Conservation (phyloP, 2,113 vertebrate genomes). For the Corythoichthys intestinalis region DNA sequence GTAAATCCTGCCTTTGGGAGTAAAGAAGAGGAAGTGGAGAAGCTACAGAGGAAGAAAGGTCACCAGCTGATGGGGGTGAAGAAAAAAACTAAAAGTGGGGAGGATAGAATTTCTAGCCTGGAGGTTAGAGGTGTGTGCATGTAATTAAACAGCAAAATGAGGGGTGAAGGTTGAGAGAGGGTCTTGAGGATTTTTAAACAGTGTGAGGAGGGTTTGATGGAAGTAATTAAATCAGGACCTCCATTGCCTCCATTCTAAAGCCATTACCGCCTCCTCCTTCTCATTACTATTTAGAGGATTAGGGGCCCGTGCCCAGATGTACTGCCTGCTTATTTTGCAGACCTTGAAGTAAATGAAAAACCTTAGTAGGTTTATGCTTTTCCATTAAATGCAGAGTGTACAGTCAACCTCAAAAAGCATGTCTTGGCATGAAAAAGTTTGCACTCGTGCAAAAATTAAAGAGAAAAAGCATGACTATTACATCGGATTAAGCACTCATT, state of each 20-base stretch:
- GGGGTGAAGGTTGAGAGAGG: slow-evolving; percentile 24
- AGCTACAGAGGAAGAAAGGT: not conserved
- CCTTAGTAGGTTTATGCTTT: slow-evolving; percentile 24
- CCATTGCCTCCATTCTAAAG: slow-evolving; percentile 36
- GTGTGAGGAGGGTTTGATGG: slow-evolving; percentile 44
- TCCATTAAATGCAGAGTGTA: slow-evolving; percentile 2
- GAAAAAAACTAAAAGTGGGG: slow-evolving; percentile 7
- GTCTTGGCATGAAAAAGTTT: not conserved
- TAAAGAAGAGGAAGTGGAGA: not conserved
- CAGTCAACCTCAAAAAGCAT: not conserved
- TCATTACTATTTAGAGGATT: slow-evolving; percentile 49
- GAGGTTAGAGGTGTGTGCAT: slow-evolving; percentile 40
- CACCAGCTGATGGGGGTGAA: slow-evolving; percentile 32
- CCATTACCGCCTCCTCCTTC: slow-evolving; percentile 45
- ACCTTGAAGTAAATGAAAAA: slow-evolving; percentile 29
- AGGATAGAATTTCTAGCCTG: slow-evolving; percentile 28
- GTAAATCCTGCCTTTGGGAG: not conserved
- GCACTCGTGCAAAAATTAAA: too few relatives aligned
- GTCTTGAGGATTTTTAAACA: slow-evolving; percentile 32
- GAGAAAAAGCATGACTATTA: not conserved
- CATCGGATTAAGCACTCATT: not conserved
- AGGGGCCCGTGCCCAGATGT: slow-evolving; percentile 29
- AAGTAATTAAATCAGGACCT: slow-evolving; percentile 62
- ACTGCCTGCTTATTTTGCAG: slow-evolving; percentile 26
- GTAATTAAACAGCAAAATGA: slow-evolving; percentile 11